Conservation (phyloP, 2,113 vertebrate species). For the Cephalopholis sonnerati region DNA sequence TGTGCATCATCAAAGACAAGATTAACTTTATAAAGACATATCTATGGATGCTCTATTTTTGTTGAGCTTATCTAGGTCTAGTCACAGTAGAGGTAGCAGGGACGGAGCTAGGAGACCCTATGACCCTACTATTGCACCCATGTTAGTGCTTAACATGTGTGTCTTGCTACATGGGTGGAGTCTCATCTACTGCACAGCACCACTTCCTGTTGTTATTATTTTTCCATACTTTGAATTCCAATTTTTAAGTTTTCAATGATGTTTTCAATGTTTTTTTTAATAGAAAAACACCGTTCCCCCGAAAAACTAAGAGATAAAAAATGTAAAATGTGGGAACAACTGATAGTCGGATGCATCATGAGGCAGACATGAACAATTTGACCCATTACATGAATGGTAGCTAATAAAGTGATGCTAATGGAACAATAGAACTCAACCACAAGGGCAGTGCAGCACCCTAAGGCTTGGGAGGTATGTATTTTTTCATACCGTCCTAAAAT, state of each 20-base stretch:
- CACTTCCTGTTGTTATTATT: neutral
- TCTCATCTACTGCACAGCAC: neutral
- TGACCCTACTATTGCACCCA: neutral
- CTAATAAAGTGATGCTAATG: no score
- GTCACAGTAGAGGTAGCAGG: neutral
- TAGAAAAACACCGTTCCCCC: no score
- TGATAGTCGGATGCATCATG: no score
- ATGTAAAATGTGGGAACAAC: no score
- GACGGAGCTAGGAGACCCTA: neutral
- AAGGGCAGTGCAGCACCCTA: no score
- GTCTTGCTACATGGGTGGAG: neutral
- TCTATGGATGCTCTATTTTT: neutral
- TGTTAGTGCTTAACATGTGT: neutral
- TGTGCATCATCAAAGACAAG: neutral
- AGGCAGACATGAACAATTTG: no score
- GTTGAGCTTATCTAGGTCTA: neutral
- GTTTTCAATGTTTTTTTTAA: no score
- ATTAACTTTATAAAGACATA: neutral
- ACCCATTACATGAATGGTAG: no score
- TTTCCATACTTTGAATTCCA: neutral
- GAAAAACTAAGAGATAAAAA: no score
- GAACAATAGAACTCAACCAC: no score
- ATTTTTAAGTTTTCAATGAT: neutral
- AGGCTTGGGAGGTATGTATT: no score
- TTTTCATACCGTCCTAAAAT: no score